Conservation (phyloP, 2,888 invertebrate species). For the Macrosiphum euphorbiae region DNA sequence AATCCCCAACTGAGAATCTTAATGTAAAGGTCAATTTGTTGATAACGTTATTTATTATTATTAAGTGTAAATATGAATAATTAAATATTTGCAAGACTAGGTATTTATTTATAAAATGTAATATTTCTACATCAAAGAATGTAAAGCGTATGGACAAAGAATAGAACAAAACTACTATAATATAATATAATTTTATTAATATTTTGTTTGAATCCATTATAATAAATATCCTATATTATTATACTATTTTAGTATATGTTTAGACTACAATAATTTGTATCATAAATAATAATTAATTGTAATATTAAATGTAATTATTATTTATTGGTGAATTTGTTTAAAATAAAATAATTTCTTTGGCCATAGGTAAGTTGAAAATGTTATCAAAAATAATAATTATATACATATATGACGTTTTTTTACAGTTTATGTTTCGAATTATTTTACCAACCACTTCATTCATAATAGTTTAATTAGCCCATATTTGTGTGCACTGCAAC, state of each 20-base stretch:
- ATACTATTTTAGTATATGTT: neutral
- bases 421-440: neutral
- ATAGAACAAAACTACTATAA: neutral
- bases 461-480: neutral
- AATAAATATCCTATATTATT: neutral
- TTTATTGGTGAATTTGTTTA: neutral
- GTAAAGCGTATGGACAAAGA: neutral
- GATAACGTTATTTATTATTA: neutral
- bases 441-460: neutral
- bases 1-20: neutral
- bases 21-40: neutral
- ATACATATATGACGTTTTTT: neutral
- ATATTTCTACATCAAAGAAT: neutral
- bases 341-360: neutral
- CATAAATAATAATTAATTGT: conserved; percentile 2
- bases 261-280: neutral
- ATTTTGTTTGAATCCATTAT: neutral
- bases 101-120: neutral
- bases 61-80: neutral
- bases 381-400: neutral
- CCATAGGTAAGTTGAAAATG: neutral
- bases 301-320: conserved; percentile 5
- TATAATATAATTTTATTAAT: neutral
- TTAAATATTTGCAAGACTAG: neutral
- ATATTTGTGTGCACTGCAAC: neutral